phyloP scores from a whole-genome alignment of 1,140 invertebrate genomes.

The Homalodisca vitripennis region DNA sequence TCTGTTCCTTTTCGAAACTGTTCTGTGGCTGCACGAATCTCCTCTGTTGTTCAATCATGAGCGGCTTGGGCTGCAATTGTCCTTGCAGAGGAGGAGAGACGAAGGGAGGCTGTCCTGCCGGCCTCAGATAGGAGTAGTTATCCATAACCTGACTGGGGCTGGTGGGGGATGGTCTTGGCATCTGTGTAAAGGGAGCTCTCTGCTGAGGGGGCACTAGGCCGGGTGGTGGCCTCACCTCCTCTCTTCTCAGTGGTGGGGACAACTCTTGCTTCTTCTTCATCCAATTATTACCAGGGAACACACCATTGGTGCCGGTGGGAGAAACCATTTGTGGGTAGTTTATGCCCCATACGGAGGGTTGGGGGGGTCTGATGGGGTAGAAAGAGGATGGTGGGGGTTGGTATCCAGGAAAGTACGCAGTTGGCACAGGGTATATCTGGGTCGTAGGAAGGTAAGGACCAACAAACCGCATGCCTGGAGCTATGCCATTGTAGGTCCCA shows the following conservation, averaged over 20 bases:
- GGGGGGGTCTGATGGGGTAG: constrained; percentile 29
- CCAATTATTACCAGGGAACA: constrained; percentile 26
- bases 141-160: constrained; percentile 21
- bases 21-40: constrained; percentile 33
- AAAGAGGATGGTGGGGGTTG: constrained; percentile 33
- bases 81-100: constrained; percentile 17
- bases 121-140: not conserved
- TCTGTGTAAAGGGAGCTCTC: not conserved
- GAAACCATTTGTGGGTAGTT: constrained; percentile 31
- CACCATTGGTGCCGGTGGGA: constrained; percentile 7
- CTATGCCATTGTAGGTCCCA: constrained; percentile 21
- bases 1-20: constrained; percentile 46
- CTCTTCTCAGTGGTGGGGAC: constrained; percentile 28
- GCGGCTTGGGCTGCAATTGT: constrained; percentile 19
- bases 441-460: constrained; percentile 35
- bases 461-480: constrained; percentile 29
- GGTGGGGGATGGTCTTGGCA: constrained; percentile 19
- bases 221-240: constrained; percentile 32
- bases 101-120: not conserved
- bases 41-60: constrained; percentile 21
- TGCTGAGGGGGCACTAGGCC: constrained; percentile 25
- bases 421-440: constrained; percentile 40
- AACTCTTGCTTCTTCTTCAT: constrained; percentile 30
- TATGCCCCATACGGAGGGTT: constrained; percentile 22
- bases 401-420: constrained; percentile 35